Evolutionary conservation across 2,888 invertebrate genomes (phyloP).

Genomic region (Neoascia interrupta): DNA sequence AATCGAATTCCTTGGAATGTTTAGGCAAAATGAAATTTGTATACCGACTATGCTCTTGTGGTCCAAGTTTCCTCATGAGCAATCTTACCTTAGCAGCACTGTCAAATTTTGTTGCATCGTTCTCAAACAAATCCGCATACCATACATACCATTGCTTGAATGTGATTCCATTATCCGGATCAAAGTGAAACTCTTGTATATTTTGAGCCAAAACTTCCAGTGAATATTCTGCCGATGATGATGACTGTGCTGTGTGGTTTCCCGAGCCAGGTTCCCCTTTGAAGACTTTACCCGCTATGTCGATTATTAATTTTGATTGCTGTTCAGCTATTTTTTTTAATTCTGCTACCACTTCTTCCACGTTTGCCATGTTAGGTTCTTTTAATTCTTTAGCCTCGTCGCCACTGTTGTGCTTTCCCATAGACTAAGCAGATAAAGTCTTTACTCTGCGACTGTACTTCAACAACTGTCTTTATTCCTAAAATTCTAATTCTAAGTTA

Average conservation of each 20-base stretch:
- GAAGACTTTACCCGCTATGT: background rate
- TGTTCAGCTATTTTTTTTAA: background rate
- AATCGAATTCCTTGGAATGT: slow-evolving; percentile 36
- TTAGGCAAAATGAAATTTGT: slow-evolving; percentile 61
- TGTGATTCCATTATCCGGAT: slow-evolving; percentile 59
- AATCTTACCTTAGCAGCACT: slow-evolving; percentile 60
- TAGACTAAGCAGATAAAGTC: too few relatives aligned
- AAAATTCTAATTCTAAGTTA: too few relatives aligned
- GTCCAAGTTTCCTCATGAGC: slow-evolving; percentile 50
- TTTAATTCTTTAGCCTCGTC: slow-evolving; percentile 16
- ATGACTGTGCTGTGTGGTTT: background rate
- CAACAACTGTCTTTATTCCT: too few relatives aligned
- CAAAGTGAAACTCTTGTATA: slow-evolving; percentile 49
- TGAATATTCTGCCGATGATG: slow-evolving; percentile 24
- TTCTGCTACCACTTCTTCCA: background rate
- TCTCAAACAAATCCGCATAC: slow-evolving; percentile 53
- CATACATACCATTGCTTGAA: slow-evolving; percentile 58
- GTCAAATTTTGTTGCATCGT: slow-evolving; percentile 51
- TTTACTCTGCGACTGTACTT: too few relatives aligned
- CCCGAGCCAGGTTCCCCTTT: background rate
- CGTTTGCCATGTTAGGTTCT: background rate
- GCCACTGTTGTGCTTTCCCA: slow-evolving; percentile 25
- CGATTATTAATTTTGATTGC: slow-evolving; percentile 8
- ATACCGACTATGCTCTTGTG: slow-evolving; percentile 45
- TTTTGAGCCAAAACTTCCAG: slow-evolving; percentile 54